A percentile compares a stretch with the other conserved stretches of the same genome.
Evolutionary conservation across 2,888 invertebrate species (phyloP).

Genomic region (Leptinotarsa tumamoca): DNA sequence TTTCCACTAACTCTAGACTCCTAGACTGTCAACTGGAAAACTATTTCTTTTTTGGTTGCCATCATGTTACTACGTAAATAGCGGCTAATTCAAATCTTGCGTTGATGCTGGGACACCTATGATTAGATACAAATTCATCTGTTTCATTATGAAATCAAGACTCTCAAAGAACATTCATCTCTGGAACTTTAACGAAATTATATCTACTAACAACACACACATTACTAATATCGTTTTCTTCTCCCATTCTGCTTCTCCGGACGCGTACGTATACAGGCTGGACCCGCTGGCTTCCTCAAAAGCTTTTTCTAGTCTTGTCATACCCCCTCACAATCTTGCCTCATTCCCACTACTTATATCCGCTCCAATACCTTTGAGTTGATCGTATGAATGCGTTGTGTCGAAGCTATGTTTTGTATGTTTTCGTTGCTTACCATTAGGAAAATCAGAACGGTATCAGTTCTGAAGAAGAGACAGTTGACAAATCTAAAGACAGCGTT

Average conservation of each 20-base stretch:
- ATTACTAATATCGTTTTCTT: slow-evolving; percentile 42
- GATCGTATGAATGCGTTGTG: slow-evolving; percentile 41
- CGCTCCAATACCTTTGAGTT: slow-evolving; percentile 46
- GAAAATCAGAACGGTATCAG: slow-evolving; percentile 34
- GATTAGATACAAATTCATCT: too few species aligned
- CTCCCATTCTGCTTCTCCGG: slow-evolving; percentile 54
- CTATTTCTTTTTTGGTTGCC: too few species aligned
- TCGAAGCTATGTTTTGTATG: slow-evolving; percentile 45
- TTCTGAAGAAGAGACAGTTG: slow-evolving; percentile 25
- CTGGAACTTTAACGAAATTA: too few species aligned
- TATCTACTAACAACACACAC: background rate
- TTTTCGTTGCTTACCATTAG: slow-evolving; percentile 39
- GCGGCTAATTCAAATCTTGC: too few species aligned
- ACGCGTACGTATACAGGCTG: slow-evolving; percentile 74
- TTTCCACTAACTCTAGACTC: too few species aligned
- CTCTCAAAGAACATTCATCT: too few species aligned
- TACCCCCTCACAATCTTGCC: slow-evolving; percentile 60
- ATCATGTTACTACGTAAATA: too few species aligned
- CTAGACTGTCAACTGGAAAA: too few species aligned
- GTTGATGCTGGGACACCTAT: too few species aligned
- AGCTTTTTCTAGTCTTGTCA: slow-evolving; percentile 85
- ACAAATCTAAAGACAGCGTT: slow-evolving; percentile 50
- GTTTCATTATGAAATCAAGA: too few species aligned
- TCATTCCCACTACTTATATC: slow-evolving; percentile 59
- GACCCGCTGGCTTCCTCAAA: slow-evolving; percentile 94